Base-by-base conservation (phyloP, 2,113 vertebrate genomes). In the Macquaria ambigua region DNA sequence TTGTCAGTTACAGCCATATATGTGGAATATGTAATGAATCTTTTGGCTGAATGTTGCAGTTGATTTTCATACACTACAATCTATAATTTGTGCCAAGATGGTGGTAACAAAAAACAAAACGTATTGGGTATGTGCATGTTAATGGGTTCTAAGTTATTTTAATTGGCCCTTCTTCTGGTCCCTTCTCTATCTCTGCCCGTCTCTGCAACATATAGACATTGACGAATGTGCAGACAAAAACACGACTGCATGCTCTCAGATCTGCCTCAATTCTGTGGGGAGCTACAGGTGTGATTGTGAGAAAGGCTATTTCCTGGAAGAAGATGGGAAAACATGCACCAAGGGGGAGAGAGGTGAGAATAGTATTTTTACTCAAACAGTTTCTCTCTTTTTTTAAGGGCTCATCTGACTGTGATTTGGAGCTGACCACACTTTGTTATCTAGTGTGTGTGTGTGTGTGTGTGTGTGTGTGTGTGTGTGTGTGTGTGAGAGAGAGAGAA, bases 241-340 rank as follows among this genome's bases (percentile, higher is more conserved):
- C 0, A 91, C 90, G 83, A 97, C 96, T 0, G 92, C 96, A 0
- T 99, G 98, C 74, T 96, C 97, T 16, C 98, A 99, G 86, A 93
- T 96, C 91, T 99, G 98, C 71, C 9, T 98, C 87, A 99, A 99
- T 93, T 96, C 97, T 0, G 10, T 93, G 43, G 98, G 98, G 90
- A 98, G 97, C 95, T 99, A 97, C 95, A 97, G 94, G 93, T 99
- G 98, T 0, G 96, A 97, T 73, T 99, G 98, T 86, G 96, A 96
- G 0, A 96, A 95, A 48, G 98, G 97, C 69, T 98, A 96, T 18
- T 89, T 95, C 89, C 96, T 95, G 81, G 97, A 97, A 84, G 97
- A 97, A 10, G 97, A 98, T 0, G 96, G 97, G 68, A 97, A 88
- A 93, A 97, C 97, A 0, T 99, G 98, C 95, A 97, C 95, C 90